Conservation (phyloP, 2,797 vertebrate genomes). For the Gobionotothen gibberifrons region DNA sequence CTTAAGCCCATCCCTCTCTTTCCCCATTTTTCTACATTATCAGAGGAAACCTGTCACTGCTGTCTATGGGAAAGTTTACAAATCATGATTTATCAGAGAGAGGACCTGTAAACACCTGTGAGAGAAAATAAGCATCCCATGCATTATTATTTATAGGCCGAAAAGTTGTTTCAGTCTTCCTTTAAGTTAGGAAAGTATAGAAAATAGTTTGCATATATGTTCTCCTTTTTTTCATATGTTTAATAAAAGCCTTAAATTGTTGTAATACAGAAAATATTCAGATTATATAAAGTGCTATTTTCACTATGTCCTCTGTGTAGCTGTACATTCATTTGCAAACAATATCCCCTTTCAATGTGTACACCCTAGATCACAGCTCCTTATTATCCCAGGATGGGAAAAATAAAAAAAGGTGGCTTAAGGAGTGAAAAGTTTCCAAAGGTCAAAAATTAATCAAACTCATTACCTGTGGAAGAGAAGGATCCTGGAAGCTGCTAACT, state of each 20-base stretch:
- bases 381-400: slow-evolving; percentile 59
- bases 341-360: slow-evolving; percentile 37
- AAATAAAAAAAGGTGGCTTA: slow-evolving; percentile 53
- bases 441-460: slow-evolving; percentile 86
- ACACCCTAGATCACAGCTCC: slow-evolving; percentile 46
- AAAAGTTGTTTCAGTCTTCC: slow-evolving; percentile 63
- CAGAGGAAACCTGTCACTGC: slow-evolving; percentile 82
- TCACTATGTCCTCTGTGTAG: slow-evolving; percentile 1
- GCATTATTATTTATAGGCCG: slow-evolving; percentile 72
- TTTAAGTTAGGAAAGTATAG: slow-evolving; percentile 47
- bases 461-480: slow-evolving; percentile 78
- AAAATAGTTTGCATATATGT: slow-evolving; percentile 3
- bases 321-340: slow-evolving; percentile 42
- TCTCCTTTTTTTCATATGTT: background rate
- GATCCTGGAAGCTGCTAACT: slow-evolving; percentile 68
- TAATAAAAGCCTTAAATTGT: background rate
- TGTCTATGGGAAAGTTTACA: slow-evolving; percentile 81
- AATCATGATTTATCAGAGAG: slow-evolving; percentile 81
- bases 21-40: slow-evolving; percentile 84
- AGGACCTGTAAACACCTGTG: slow-evolving; percentile 79
- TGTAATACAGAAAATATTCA: background rate
- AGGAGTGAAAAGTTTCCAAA: slow-evolving; percentile 82
- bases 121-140: slow-evolving; percentile 71
- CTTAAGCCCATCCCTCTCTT: slow-evolving; percentile 77
- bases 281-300: slow-evolving; percentile 11